Evolutionary conservation across 2,888 invertebrate genomes (phyloP).

Genomic region (Oxytorus armatus): DNA sequence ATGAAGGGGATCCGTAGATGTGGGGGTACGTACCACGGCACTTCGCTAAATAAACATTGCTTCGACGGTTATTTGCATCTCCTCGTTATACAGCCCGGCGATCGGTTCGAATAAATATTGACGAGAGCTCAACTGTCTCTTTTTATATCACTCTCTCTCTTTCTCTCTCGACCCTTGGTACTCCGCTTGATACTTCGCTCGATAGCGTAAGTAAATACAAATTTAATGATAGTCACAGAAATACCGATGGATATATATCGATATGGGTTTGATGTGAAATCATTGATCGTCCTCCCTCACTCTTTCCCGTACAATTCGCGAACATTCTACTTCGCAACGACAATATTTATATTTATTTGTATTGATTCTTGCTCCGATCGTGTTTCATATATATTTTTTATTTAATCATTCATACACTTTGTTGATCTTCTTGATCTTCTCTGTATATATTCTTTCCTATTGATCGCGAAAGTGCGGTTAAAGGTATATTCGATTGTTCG

Average conservation of each 20-base stretch:
- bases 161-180: background rate
- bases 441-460: too few species aligned
- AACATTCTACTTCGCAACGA: too few species aligned
- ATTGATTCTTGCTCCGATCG: conserved; percentile 21
- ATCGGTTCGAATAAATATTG: conserved; percentile 65
- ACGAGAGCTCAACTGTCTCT: conserved; percentile 44
- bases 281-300: background rate
- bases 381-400: background rate
- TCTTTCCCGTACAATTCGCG: too few species aligned
- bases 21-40: conserved; percentile 47
- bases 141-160: conserved; percentile 30
- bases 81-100: conserved; percentile 62
- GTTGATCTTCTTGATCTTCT: background rate
- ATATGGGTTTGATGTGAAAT: conserved; percentile 15
- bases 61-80: conserved; percentile 66
- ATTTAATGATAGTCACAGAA: conserved; percentile 56
- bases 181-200: conserved; percentile 28
- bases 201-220: conserved; percentile 63
- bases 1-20: conserved; percentile 45
- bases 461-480: too few species aligned
- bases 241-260: conserved; percentile 53
- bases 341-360: too few species aligned
- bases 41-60: conserved; percentile 68
- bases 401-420: background rate
- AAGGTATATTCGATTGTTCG: background rate